Conservation (phyloP, 2,888 invertebrate species). For the Parapristionchus giblindavisi region DNA sequence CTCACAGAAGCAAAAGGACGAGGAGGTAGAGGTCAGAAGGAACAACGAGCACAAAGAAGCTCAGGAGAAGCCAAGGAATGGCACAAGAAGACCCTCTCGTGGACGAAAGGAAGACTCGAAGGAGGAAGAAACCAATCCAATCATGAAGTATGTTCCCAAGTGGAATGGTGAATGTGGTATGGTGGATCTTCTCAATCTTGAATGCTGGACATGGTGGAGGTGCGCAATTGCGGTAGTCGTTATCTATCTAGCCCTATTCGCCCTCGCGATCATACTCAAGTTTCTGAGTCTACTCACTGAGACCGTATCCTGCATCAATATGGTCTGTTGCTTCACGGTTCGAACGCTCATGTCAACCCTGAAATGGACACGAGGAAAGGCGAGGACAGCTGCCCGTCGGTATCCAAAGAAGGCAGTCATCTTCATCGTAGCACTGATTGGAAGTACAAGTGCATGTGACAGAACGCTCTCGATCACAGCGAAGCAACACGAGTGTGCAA, state of each 20-base stretch:
- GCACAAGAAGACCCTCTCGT: too few species aligned
- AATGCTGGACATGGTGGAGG: slow-evolving; percentile 2
- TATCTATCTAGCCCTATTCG: not conserved
- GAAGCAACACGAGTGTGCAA: not conserved
- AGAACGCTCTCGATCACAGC: not conserved
- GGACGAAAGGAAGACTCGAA: too few species aligned
- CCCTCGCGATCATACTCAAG: not conserved
- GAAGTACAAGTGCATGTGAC: not conserved
- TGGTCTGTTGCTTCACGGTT: not conserved
- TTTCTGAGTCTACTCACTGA: not conserved
- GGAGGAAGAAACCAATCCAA: not conserved
- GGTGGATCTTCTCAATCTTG: not conserved
- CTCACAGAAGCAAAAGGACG: not conserved
- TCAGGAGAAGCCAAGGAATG: not conserved
- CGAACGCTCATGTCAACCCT: not conserved
- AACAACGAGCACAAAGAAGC: not conserved
- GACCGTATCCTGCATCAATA: not conserved
- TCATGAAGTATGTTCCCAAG: not conserved
- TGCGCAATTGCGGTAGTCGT: too few species aligned
- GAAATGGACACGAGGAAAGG: not conserved
- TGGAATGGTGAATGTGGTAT: not conserved
- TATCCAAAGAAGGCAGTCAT: not conserved
- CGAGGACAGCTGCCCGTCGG: not conserved
- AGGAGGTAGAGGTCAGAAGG: not conserved
- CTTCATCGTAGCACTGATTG: not conserved